Base-by-base conservation (phyloP, 2,113 vertebrate species). In the Saimiri boliviensis region DNA sequence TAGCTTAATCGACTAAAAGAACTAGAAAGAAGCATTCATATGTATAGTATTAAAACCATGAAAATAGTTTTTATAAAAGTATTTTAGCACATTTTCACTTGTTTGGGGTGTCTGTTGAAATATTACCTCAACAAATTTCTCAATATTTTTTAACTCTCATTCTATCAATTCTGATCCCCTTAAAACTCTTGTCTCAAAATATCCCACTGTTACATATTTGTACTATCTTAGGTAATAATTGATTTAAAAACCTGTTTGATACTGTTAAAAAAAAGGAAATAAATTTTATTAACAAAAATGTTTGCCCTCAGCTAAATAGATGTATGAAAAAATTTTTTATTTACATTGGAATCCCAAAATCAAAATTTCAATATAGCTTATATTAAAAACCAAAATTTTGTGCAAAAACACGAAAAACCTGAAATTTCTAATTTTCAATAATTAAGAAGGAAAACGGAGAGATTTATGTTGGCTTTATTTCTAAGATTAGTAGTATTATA, bases 201-300 rank as follows among this genome's bases (percentile, higher is more conserved):
- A 4, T 37, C 25, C 16, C 56, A 73, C 11, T 68, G 6, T 25
- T 70, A 85, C 25, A 6, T 49, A 70, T 42, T 84, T 93, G 1
- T 8, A 30, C 6, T 54, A 8, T 80, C 16, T 16, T 45, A 54
- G 19, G 4, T 71, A 42, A 40, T 37, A 85, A 93, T 80, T 21
- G 21, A 23, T 63, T 94, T 70, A 74, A 13, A 12, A 1, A 68
- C 7, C 56, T 17, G 32, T 12, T 47, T 32, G 3, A 0, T 66
- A n/a, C 74, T 76, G 49, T 93, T 68, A 35, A 83, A 58, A 30
- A 30, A 45, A 90, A 90, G 3, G 37, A 79, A 94, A 42, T 58
- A 6, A 20, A 68, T 91, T 84, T 87, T 89, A 93, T 60, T 70
- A 25, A 23, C 1, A 14, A 54, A 4, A 47, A 68, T 66, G 85